Evolutionary conservation across 2,888 invertebrate species (phyloP), one percentile per base, ranked within the genome.

Genomic region (Cremastinae sp.): DNA sequence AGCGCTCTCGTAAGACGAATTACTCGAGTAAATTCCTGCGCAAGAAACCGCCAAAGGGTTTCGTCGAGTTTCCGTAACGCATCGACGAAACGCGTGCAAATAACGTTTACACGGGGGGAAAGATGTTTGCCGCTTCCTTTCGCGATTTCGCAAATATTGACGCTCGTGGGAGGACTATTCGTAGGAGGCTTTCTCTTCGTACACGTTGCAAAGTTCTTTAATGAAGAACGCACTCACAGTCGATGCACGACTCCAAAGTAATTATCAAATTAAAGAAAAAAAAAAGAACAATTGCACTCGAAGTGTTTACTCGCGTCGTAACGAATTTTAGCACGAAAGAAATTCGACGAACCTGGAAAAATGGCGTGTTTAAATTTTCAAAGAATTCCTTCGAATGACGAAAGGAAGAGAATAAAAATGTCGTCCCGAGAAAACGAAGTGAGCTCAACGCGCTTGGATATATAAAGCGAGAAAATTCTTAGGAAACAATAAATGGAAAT

Each of bases 71-170:
- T 66, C 47, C 56, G 36, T 68, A 68, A 56, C 45, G 20, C 20
- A 18, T n/a, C 9, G 12, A 7, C 14, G 28, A 28, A 28, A 28
- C 28, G 28, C 28, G 28, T 28, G 5, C 28, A 28, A 28, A 28
- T 5, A 28, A 28, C 28, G 28, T 28, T 28, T 28, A 28, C 28
- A 28, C 28, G 28, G 28, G 28, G 28, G 65, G 51, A 14, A 72
- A 56, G 53, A 56, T 80, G 74, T 81, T 81, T 83, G 76, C 73
- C 74, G 65, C 78, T 78, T 79, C 78, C 79, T 78, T 80, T 28
- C 28, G 28, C 56, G 80, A 81, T 81, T 81, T 77, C 78, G 80
- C 81, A 84, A 84, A 84, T 84, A 84, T 84, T 84, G 79, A 70
- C 74, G 43, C 64, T 75, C 76, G 81, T 83, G 76, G 83, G 82